phyloP scores from a whole-genome alignment of 2,113 vertebrate species.

The Saccopteryx bilineata region DNA sequence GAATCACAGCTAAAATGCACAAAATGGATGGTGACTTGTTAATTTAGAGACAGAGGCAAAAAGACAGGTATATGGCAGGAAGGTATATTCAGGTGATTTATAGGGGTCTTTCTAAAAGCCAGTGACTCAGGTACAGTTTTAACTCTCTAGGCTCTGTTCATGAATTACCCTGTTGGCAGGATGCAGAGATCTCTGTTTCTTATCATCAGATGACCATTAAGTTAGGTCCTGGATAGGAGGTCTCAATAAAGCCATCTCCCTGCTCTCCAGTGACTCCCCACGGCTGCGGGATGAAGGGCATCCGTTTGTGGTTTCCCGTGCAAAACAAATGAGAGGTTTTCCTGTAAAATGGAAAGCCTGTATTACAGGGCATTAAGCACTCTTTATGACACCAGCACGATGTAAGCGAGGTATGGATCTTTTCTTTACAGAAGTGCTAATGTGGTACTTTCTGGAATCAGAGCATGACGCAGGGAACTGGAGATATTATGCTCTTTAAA shows the following conservation, averaged over 20 bases:
- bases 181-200: not conserved
- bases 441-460: slow-evolving; percentile 46
- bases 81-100: not conserved
- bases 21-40: not conserved
- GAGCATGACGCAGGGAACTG: not conserved
- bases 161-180: slow-evolving; percentile 17
- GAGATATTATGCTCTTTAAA: slow-evolving; percentile 1
- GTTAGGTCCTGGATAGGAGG: not conserved
- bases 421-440: slow-evolving; percentile 48
- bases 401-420: not conserved
- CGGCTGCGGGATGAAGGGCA: not conserved
- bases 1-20: not conserved
- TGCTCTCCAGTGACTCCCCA: not conserved
- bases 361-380: slow-evolving; percentile 32
- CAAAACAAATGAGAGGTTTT: slow-evolving; percentile 58
- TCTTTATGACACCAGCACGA: slow-evolving; percentile 51
- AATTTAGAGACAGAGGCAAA: slow-evolving; percentile 13
- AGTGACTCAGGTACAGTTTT: not conserved
- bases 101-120: not conserved
- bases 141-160: not conserved
- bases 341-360: slow-evolving; percentile 46
- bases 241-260: slow-evolving; percentile 16
- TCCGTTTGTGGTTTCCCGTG: slow-evolving; percentile 17
- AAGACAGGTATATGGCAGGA: not conserved
- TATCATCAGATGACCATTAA: slow-evolving; percentile 26